Base-by-base conservation (phyloP, 2,888 invertebrate genomes). In the Hypselothyrea guttata region DNA sequence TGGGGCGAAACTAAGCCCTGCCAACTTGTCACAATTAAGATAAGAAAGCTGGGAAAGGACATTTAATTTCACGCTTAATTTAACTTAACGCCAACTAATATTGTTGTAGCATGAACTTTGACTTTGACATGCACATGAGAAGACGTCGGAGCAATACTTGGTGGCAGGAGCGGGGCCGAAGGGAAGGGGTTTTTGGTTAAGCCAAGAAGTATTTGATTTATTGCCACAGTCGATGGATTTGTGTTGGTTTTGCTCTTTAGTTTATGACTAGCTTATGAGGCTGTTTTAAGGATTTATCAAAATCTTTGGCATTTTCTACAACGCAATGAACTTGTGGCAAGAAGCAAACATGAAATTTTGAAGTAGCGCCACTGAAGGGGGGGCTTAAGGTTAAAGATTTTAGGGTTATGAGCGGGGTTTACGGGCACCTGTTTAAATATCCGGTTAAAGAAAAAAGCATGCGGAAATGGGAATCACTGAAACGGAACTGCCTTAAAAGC, bases 11-110 rank as follows among this genome's bases (percentile, higher is more conserved):
- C 22, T 22, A 22, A 22, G 22, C 22, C 22, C 22, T 22, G 22
- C 22, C 22, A 22, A 22, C 22, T 38, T 18, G 16, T 16, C n/a
- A 16, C 16, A 9, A 8, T n/a, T 18, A 9, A 16, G 18, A 18
- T 30, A 42, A 15, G 12, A 1, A 8, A 13, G 8, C 9, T 33
- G 4, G 18, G 7, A 33, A 18, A 33, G 16, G 18, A 11, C 42
- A 56, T 51, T 56, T 44, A 56, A 56, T 56, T 56, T 56, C 56
- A 56, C 56, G 42, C 56, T 44, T 56, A 56, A 51, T 56, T 56
- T 12, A 51, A 42, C 51, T 7, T 15, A 7, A 18, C 35, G 30
- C 37, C 45, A 52, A 37, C 27, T 27, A 22, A 7, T 11, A 8
- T n/a, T n/a, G n/a, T n/a, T n/a, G 13, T 11, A 0, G 34, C 11